A percentile compares a stretch with the other conserved stretches of the same genome.
Conservation (phyloP, 2,888 invertebrate species). For the Drosophila borealis region DNA sequence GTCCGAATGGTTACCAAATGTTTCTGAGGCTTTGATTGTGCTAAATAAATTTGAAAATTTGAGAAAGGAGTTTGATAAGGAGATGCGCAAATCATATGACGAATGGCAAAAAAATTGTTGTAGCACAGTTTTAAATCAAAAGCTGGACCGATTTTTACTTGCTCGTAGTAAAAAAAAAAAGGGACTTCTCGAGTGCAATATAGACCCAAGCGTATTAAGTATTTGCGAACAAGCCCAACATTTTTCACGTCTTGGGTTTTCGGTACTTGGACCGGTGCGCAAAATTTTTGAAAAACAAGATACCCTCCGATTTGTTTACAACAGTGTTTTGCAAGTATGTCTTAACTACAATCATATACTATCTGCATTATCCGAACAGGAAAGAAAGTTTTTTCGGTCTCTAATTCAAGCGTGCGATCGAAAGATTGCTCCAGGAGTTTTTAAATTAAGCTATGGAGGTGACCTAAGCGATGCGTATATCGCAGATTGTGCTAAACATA, state of each 20-base stretch:
- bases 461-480: conserved; percentile 87
- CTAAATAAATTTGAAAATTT: conserved; percentile 87
- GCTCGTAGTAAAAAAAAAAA: conserved; percentile 87
- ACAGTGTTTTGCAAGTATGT: conserved; percentile 89
- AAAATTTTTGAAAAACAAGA: conserved; percentile 88
- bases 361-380: conserved; percentile 90
- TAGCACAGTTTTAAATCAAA: conserved; percentile 86
- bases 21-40: conserved; percentile 87
- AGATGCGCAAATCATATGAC: conserved; percentile 86
- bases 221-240: conserved; percentile 90
- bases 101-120: conserved; percentile 87
- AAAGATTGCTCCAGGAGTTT: conserved; percentile 90
- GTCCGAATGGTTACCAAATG: conserved; percentile 92
- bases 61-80: conserved; percentile 76
- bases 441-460: conserved; percentile 90
- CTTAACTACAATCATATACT: conserved; percentile 86
- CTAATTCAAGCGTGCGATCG: conserved; percentile 88
- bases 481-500: conserved; percentile 67
- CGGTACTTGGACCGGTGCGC: conserved; percentile 89
- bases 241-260: conserved; percentile 90
- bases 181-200: conserved; percentile 91
- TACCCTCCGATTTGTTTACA: conserved; percentile 88
- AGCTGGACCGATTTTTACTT: conserved; percentile 90
- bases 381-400: conserved; percentile 91
- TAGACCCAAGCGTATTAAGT: conserved; percentile 89